A percentile compares a stretch with the other conserved stretches of the same genome.
These are phyloP conservation scores for Catamblyrhynchus diadema DNA, from an alignment of 2,797 vertebrate species.

Conservation along the genomic window DNA sequence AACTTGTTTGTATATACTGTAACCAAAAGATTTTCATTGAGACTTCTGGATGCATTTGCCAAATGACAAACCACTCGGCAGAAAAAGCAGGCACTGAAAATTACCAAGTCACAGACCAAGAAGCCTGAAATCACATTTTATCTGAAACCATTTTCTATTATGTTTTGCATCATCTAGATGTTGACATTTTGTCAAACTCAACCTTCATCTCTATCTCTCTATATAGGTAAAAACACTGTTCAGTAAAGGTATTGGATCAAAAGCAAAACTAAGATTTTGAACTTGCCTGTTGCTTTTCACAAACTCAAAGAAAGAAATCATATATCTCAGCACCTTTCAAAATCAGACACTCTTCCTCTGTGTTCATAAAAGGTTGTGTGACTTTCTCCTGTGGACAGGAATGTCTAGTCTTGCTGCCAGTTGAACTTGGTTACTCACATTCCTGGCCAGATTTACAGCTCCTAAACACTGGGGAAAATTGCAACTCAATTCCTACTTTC, in stretches of 20 bases:
- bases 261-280: background rate
- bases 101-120: background rate
- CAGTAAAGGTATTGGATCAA: background rate
- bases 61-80: background rate
- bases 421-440: background rate
- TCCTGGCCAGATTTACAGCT: background rate
- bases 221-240: background rate
- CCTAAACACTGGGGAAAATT: background rate
- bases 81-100: background rate
- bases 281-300: background rate
- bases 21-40: background rate
- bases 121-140: background rate
- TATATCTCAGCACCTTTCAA: background rate
- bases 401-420: background rate
- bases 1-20: background rate
- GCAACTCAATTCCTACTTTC: background rate
- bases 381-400: background rate
- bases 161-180: background rate
- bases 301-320: background rate
- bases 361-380: background rate
- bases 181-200: conserved; percentile 1
- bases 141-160: background rate
- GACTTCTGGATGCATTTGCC: background rate
- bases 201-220: background rate
- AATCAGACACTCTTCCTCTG: background rate